These are phyloP conservation scores for Acronicta leporina DNA, from an alignment of 2,888 invertebrate species.

Conservation along the genomic window DNA sequence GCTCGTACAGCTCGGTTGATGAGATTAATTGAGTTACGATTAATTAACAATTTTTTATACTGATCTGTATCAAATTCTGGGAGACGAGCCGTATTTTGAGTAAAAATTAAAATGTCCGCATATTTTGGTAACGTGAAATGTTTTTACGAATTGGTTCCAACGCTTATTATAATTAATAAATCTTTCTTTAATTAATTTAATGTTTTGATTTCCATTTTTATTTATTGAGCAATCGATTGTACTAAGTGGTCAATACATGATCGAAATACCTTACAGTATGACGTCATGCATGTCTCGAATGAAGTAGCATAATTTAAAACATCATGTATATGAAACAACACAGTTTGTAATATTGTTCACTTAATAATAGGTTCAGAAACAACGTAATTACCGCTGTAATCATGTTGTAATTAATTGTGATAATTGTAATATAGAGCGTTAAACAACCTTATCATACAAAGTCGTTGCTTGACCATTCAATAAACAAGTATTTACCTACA, in stretches of 20 bases:
- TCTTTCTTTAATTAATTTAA: constrained; percentile 37
- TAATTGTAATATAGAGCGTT: constrained; percentile 42
- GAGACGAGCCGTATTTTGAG: constrained; percentile 44
- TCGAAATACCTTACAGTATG: constrained; percentile 22
- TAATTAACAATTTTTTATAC: constrained; percentile 65
- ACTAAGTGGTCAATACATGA: constrained; percentile 36
- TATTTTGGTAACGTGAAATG: constrained; percentile 33
- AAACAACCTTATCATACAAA: constrained; percentile 10
- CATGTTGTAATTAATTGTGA: constrained; percentile 65
- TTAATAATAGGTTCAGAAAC: constrained; percentile 59
- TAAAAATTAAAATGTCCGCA: constrained; percentile 45
- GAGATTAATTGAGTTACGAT: constrained; percentile 71
- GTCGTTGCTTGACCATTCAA: not conserved
- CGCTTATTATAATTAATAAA: constrained; percentile 34
- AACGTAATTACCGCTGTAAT: constrained; percentile 59
- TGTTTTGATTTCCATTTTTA: constrained; percentile 30
- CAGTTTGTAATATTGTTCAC: constrained; percentile 46
- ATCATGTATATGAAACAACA: constrained; percentile 50
- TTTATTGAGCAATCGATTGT: constrained; percentile 33
- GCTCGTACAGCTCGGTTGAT: constrained; percentile 67
- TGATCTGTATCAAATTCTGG: constrained; percentile 57
- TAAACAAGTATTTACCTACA: too few species aligned
- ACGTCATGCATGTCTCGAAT: constrained; percentile 25
- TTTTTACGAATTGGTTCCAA: constrained; percentile 44
- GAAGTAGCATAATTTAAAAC: constrained; percentile 30